A percentile compares a stretch with the other conserved stretches of the same genome.
Conservation (phyloP, 1,140 invertebrate genomes). For the Gonioctena quinquepunctata region DNA sequence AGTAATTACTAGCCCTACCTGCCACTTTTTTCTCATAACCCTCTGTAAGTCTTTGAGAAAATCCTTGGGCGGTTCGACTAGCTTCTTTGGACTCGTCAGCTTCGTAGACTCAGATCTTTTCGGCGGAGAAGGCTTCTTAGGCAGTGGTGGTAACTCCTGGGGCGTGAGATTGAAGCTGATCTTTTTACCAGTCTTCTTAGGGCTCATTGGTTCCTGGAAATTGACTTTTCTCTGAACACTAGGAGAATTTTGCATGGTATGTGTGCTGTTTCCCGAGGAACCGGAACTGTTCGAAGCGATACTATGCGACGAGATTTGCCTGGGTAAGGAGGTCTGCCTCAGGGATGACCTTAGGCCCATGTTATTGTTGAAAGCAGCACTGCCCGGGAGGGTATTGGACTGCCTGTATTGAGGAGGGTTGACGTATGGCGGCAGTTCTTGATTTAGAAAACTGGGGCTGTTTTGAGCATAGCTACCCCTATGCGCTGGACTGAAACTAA, state of each 20-base stretch:
- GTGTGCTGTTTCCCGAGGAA: conserved; percentile 33
- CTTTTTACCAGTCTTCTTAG: conserved; percentile 59
- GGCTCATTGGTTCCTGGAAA: conserved; percentile 59
- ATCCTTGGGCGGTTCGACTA: conserved; percentile 77
- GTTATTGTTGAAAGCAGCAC: conserved; percentile 40
- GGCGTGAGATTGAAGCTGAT: conserved; percentile 61
- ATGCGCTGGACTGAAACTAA: conserved; percentile 40
- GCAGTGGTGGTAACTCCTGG: conserved; percentile 58
- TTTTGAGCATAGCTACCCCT: conserved; percentile 24
- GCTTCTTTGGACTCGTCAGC: conserved; percentile 73
- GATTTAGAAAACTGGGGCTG: conserved; percentile 18
- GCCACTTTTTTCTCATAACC: conserved; percentile 93
- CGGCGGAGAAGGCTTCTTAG: conserved; percentile 67
- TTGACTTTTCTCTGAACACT: conserved; percentile 58
- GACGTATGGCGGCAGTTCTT: conserved; percentile 36
- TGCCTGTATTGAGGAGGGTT: conserved; percentile 46
- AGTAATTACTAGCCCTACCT: too few species aligned
- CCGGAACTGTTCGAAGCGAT: conserved; percentile 45
- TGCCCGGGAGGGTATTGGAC: conserved; percentile 35
- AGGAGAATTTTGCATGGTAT: conserved; percentile 54
- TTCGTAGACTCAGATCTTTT: conserved; percentile 73
- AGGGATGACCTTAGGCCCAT: conserved; percentile 45
- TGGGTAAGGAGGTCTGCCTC: conserved; percentile 46
- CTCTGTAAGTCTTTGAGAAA: conserved; percentile 86
- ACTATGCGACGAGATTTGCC: conserved; percentile 48